Evolutionary conservation across 2,113 vertebrate species (phyloP).

Genomic region (Atlantisia rogersi): DNA sequence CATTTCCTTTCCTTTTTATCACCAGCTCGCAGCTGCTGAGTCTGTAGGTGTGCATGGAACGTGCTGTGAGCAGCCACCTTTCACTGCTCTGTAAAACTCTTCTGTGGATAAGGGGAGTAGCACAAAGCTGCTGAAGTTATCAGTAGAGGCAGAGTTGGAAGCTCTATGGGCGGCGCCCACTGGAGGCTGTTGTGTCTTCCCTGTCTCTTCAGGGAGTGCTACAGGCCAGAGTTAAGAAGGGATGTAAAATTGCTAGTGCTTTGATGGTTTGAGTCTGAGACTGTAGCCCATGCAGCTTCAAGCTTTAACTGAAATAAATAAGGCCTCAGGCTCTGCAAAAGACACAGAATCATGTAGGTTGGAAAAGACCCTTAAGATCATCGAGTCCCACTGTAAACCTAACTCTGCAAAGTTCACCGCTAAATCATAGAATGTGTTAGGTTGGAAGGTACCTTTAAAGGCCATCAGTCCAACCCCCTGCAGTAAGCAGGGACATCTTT

Average conservation of each 20-base stretch:
- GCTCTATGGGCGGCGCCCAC: background rate
- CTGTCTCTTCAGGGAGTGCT: background rate
- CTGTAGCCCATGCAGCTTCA: background rate
- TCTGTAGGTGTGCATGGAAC: background rate
- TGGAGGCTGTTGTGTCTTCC: background rate
- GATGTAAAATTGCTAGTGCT: background rate
- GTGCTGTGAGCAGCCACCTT: background rate
- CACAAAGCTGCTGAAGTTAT: background rate
- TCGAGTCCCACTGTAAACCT: background rate
- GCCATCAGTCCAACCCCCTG: no score
- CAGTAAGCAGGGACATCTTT: no score
- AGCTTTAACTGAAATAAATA: background rate
- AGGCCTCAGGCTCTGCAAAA: background rate
- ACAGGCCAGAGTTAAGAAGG: background rate
- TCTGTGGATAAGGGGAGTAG: fast-evolving
- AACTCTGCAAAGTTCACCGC: background rate
- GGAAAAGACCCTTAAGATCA: background rate
- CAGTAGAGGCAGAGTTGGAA: background rate
- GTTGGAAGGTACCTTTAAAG: no score
- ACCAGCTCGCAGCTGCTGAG: background rate
- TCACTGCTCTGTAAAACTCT: background rate
- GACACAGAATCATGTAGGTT: background rate
- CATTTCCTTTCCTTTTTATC: background rate
- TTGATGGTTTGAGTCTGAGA: background rate
- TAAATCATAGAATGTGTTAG: background rate